These are phyloP conservation scores for Mactra quadrangularis DNA, from an alignment of 1,140 invertebrate species.

Conservation along the genomic window DNA sequence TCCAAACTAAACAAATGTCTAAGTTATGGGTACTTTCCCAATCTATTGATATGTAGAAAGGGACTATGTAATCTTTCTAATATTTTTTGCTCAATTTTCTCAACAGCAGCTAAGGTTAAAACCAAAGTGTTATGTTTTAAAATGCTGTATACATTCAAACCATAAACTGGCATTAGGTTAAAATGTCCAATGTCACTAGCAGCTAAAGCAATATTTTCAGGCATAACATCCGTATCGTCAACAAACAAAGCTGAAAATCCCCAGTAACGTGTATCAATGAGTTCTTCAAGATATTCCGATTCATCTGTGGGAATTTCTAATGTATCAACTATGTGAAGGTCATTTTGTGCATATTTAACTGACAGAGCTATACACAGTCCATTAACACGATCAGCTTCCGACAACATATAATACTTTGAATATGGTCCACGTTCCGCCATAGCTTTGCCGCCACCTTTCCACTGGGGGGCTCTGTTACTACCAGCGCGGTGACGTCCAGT, in stretches of 20 bases:
- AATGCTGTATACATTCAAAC: slow-evolving; percentile 92
- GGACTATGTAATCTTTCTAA: slow-evolving; percentile 90
- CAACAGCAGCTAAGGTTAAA: slow-evolving; percentile 92
- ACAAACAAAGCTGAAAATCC: slow-evolving; percentile 62
- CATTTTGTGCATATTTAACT: slow-evolving; percentile 94
- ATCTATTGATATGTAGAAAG: slow-evolving; percentile 79
- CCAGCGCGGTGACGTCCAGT: slow-evolving; percentile 94
- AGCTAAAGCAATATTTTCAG: slow-evolving; percentile 93
- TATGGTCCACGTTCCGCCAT: slow-evolving; percentile 95
- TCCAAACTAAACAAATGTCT: too few relatives aligned
- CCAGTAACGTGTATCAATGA: slow-evolving; percentile 55
- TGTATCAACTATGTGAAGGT: slow-evolving; percentile 95
- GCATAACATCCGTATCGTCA: slow-evolving; percentile 89
- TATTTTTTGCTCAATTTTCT: slow-evolving; percentile 93
- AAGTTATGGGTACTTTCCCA: too few relatives aligned
- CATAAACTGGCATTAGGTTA: slow-evolving; percentile 98
- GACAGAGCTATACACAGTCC: slow-evolving; percentile 94
- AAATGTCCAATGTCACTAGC: slow-evolving; percentile 90
- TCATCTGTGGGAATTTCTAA: slow-evolving; percentile 94
- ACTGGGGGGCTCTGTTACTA: slow-evolving; percentile 94
- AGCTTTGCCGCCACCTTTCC: slow-evolving; percentile 89
- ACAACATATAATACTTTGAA: slow-evolving; percentile 96
- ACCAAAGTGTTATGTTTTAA: slow-evolving; percentile 98
- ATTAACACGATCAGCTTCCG: slow-evolving; percentile 88
- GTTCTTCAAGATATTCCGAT: slow-evolving; percentile 77